Evolutionary conservation across 2,113 vertebrate species (phyloP).

Genomic region (Ammodytes marinus): DNA sequence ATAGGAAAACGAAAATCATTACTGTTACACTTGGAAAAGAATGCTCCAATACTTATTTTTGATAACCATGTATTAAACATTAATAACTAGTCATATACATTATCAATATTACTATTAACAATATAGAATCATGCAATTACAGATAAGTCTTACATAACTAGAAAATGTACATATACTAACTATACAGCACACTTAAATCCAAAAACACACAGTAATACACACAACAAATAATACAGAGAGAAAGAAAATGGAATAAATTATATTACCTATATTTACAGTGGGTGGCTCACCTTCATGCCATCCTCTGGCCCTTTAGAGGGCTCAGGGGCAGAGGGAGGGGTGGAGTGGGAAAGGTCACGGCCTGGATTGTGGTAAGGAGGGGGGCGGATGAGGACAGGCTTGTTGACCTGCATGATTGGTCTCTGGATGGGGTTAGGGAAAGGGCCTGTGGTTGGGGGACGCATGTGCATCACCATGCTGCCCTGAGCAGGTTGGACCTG

Average conservation of each 20-base stretch:
- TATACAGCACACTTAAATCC: not conserved
- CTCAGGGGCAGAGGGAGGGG: constrained; percentile 82
- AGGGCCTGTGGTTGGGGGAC: constrained; percentile 84
- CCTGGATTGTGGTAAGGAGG: constrained; percentile 82
- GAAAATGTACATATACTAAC: not conserved
- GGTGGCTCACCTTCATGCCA: constrained; percentile 90
- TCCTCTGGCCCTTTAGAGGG: constrained; percentile 85
- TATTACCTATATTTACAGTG: constrained; percentile 88
- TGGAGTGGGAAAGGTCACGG: constrained; percentile 79
- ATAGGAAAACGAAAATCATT: not conserved
- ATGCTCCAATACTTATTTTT: not conserved
- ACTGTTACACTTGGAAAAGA: not conserved
- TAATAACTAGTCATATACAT: not conserved
- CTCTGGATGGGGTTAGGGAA: constrained; percentile 89
- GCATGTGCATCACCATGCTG: constrained; percentile 89
- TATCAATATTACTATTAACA: not conserved
- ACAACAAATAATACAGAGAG: constrained; percentile 38
- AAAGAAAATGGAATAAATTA: constrained; percentile 72
- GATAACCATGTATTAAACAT: not conserved
- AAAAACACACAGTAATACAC: constrained; percentile 25
- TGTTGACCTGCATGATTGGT: constrained; percentile 89
- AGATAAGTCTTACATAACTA: not conserved
- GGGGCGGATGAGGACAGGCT: constrained; percentile 85
- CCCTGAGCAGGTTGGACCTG: constrained; percentile 84
- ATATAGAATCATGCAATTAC: not conserved